phyloP scores from a whole-genome alignment of 2,113 vertebrate species.

The Pteronura brasiliensis region DNA sequence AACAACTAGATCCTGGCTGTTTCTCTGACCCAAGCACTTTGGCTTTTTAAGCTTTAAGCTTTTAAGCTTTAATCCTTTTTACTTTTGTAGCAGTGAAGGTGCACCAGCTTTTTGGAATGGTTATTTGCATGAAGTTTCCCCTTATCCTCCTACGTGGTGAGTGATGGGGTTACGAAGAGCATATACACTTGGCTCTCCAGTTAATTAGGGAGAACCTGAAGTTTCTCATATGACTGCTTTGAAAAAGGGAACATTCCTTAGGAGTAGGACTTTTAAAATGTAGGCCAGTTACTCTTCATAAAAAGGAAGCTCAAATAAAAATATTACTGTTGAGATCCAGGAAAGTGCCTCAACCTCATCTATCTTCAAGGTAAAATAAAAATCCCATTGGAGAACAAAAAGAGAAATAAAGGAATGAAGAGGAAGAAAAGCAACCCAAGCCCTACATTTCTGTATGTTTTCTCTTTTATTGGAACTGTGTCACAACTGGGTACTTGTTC shows the following conservation, averaged over 20 bases:
- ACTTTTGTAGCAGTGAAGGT: not conserved
- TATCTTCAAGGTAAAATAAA: not conserved
- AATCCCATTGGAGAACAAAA: not conserved
- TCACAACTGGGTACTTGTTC: not conserved
- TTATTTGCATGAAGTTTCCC: not conserved
- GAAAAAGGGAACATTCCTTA: not conserved
- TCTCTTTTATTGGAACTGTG: not conserved
- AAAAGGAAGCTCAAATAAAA: slow-evolving; percentile 29
- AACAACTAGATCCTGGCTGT: not conserved
- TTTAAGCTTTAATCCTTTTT: not conserved
- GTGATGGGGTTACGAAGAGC: not conserved
- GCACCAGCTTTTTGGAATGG: not conserved
- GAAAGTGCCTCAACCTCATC: not conserved
- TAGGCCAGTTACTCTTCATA: not conserved
- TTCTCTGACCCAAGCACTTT: slow-evolving; percentile 7
- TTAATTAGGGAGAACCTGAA: slow-evolving; percentile 28
- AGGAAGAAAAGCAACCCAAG: not conserved
- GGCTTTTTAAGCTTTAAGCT: no score
- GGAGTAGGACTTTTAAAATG: slow-evolving; percentile 11
- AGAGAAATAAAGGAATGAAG: not conserved
- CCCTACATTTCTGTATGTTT: not conserved
- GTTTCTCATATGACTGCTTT: not conserved
- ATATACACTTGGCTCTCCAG: not conserved
- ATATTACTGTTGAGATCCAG: not conserved
- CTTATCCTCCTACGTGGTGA: not conserved